phyloP scores from a whole-genome alignment of 1,140 invertebrate species.

The Zaprionus ghesquierei region DNA sequence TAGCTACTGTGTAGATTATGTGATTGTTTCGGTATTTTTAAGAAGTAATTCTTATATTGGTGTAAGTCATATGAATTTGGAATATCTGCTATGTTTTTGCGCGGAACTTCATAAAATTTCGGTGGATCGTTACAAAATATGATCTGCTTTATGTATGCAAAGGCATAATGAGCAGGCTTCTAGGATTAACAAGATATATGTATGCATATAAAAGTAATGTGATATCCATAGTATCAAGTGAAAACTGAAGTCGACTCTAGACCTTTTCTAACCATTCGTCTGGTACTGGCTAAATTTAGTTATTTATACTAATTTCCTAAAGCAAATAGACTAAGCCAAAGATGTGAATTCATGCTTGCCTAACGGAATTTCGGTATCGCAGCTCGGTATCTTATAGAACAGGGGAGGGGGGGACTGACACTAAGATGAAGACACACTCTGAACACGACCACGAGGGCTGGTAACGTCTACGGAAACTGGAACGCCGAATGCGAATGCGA shows the following conservation, averaged over 20 bases:
- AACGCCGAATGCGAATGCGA: slow-evolving; percentile 6
- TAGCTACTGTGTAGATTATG: background rate
- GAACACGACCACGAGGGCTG: background rate
- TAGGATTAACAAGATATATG: no score
- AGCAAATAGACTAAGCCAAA: background rate
- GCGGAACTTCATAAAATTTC: no score
- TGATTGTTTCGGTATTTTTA: background rate
- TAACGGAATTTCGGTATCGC: background rate
- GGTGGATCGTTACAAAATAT: no score
- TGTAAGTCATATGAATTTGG: background rate
- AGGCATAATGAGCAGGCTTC: no score
- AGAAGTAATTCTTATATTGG: background rate
- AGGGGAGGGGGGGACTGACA: background rate
- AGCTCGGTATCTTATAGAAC: background rate
- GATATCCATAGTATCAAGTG: no score
- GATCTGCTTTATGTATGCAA: no score
- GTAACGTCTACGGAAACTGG: background rate
- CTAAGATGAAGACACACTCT: background rate
- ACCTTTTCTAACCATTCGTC: background rate
- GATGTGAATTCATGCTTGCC: background rate
- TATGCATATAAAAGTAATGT: no score
- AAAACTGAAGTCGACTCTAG: no score
- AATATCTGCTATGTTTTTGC: background rate
- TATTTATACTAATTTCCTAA: background rate
- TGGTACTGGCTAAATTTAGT: background rate